A percentile compares a stretch with the other conserved stretches of the same genome.
Conservation (phyloP, 1,140 invertebrate genomes). For the Zaprionus davidi region DNA sequence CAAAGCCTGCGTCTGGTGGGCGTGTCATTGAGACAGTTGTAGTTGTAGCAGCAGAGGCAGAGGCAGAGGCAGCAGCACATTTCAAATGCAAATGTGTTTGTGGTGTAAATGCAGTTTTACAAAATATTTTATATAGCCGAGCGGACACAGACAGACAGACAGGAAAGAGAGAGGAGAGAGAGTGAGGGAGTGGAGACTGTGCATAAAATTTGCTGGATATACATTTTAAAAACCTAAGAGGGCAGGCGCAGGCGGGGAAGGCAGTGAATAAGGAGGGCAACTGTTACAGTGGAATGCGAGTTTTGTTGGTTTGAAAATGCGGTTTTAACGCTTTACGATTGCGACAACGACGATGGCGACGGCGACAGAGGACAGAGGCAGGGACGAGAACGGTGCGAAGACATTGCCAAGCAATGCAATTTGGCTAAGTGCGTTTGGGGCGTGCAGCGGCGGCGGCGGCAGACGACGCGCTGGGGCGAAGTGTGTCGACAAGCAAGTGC, state of each 20-base stretch:
- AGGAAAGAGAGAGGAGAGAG: neutral
- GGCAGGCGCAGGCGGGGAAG: neutral
- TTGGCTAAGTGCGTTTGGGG: conserved; percentile 74
- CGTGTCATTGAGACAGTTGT: conserved; percentile 64
- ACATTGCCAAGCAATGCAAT: conserved; percentile 75
- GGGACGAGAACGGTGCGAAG: conserved; percentile 58
- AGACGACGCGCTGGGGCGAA: neutral
- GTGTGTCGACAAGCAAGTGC: conserved; percentile 19
- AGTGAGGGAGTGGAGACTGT: conserved; percentile 44
- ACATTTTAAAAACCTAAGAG: conserved; percentile 71
- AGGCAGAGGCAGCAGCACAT: conserved; percentile 48
- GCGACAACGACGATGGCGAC: conserved; percentile 21
- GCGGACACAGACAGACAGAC: conserved; percentile 28
- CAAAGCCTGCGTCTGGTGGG: conserved; percentile 31
- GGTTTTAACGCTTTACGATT: conserved; percentile 76
- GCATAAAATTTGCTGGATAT: conserved; percentile 80
- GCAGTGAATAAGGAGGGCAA: conserved; percentile 35
- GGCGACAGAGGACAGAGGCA: neutral
- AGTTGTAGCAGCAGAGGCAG: conserved; percentile 51
- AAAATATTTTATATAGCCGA: conserved; percentile 79
- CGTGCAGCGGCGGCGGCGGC: neutral
- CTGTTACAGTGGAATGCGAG: conserved; percentile 21
- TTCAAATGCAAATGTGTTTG: conserved; percentile 83
- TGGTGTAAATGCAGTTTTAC: conserved; percentile 83
- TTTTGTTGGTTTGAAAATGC: conserved; percentile 72